Conservation (phyloP, 1,140 invertebrate species). For the Megathymus violae region DNA sequence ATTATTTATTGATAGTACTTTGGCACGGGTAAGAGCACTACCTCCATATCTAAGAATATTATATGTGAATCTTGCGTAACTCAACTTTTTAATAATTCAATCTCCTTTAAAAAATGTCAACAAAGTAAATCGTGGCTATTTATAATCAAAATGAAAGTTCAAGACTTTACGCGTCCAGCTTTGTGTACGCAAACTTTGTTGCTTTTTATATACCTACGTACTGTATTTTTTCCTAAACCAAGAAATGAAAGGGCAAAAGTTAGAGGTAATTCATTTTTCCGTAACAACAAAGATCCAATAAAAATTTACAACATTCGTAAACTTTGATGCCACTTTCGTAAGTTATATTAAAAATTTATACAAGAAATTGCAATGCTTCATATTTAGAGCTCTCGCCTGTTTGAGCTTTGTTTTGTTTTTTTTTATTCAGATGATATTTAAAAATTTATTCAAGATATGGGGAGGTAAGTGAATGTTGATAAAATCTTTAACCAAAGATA, state of each 20-base stretch:
- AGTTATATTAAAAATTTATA: slow-evolving; percentile 60
- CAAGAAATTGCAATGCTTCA: slow-evolving; percentile 44
- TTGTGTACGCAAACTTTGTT: slow-evolving; percentile 30
- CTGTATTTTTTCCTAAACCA: slow-evolving; percentile 38
- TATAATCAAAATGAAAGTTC: slow-evolving; percentile 1
- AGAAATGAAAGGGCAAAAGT: slow-evolving; percentile 48
- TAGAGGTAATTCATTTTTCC: slow-evolving; percentile 50
- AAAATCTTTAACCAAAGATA: too few relatives aligned
- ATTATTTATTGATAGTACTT: too few relatives aligned
- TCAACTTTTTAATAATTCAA: slow-evolving; percentile 26
- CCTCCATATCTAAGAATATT: too few relatives aligned
- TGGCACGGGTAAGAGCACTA: too few relatives aligned
- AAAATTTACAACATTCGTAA: slow-evolving; percentile 56
- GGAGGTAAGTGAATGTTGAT: neutral
- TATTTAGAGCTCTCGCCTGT: slow-evolving; percentile 9
- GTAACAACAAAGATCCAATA: slow-evolving; percentile 59
- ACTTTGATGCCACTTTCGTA: slow-evolving; percentile 52
- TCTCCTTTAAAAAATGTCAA: slow-evolving; percentile 8
- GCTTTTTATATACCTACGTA: slow-evolving; percentile 25
- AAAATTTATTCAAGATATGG: neutral
- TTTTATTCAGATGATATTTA: slow-evolving; percentile 5
- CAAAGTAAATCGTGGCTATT: neutral
- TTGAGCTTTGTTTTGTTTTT: slow-evolving; percentile 11
- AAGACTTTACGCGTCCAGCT: neutral
- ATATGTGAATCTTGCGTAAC: too few relatives aligned